Conservation (phyloP, 1,140 invertebrate species). For the Lepeophtheirus salmonis region DNA sequence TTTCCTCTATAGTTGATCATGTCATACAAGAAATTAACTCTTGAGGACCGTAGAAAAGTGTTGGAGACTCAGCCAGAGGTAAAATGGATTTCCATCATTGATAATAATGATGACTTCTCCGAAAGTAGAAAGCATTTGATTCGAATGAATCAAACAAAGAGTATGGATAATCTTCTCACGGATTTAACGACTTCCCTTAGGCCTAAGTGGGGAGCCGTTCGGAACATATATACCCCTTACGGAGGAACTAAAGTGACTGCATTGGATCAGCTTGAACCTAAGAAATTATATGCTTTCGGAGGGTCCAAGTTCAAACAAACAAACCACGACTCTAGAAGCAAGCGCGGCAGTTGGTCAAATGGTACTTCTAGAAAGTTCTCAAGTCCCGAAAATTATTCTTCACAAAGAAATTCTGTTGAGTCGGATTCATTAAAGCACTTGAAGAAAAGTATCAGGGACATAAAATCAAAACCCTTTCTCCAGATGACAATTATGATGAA, state of each 20-base stretch:
- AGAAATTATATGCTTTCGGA: neutral
- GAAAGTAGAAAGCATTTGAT: neutral
- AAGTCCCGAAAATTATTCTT: neutral
- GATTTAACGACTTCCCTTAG: neutral
- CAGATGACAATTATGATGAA: neutral
- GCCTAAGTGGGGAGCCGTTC: neutral
- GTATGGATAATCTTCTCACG: neutral
- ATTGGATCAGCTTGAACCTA: neutral
- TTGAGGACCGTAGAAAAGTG: neutral
- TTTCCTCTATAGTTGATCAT: too few species aligned
- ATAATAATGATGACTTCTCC: neutral
- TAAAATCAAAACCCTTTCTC: neutral
- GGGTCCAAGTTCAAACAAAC: neutral
- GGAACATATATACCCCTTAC: neutral
- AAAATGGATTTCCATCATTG: neutral
- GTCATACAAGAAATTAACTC: neutral
- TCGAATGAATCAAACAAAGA: neutral
- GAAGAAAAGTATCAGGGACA: neutral
- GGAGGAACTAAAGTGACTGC: neutral
- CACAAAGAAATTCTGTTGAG: neutral
- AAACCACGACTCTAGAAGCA: too few species aligned
- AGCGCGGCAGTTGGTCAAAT: neutral
- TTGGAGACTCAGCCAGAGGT: neutral
- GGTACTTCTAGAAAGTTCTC: neutral
- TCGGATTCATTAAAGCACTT: neutral